A percentile compares a stretch with the other conserved stretches of the same genome.
Evolutionary conservation across 2,888 invertebrate genomes (phyloP).

Genomic region (Macrophya alboannulata): DNA sequence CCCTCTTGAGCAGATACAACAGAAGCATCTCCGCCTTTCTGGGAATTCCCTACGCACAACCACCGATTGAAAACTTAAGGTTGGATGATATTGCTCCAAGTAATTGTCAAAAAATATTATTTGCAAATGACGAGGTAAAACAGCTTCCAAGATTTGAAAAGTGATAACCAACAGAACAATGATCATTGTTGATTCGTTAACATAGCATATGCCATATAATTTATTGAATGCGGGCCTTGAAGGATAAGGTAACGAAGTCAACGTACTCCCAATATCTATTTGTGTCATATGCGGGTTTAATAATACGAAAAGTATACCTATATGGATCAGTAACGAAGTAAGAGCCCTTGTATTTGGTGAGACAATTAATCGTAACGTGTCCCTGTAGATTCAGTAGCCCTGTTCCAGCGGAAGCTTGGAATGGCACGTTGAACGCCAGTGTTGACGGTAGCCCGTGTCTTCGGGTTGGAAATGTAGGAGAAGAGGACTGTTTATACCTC

Average conservation of each 20-base stretch:
- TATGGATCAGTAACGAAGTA: not conserved
- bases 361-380: not conserved
- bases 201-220: no score
- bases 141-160: no score
- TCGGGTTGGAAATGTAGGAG: not conserved
- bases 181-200: no score
- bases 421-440: slow-evolving; percentile 5
- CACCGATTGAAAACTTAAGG: not conserved
- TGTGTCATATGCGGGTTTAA: not conserved
- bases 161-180: no score
- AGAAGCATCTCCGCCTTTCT: not conserved
- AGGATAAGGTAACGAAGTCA: not conserved
- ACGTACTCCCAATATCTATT: not conserved
- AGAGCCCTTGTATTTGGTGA: not conserved
- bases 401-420: not conserved
- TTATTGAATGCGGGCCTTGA: no score
- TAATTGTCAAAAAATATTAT: no score
- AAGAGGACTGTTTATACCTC: slow-evolving; percentile 48
- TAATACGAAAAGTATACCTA: no score
- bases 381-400: slow-evolving; percentile 4
- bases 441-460: not conserved
- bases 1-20: not conserved
- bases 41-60: not conserved
- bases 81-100: not conserved
- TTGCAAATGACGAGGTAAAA: no score